Evolutionary conservation across 2,888 invertebrate species (phyloP), one percentile per base, ranked within the genome.

Genomic region (Oligia strigilis): DNA sequence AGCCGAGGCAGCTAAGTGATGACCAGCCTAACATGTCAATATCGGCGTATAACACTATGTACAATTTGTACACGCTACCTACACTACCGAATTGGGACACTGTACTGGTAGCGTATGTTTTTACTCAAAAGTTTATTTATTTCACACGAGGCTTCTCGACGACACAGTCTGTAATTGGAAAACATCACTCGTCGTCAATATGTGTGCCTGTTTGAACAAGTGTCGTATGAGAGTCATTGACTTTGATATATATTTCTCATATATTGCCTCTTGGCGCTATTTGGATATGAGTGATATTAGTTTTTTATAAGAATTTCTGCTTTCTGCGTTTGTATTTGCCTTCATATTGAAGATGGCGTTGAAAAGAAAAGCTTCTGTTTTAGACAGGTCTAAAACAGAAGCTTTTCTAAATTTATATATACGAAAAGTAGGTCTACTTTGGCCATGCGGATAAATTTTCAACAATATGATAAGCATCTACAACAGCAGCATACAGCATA

Each of bases 171-270:
- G 64, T 82, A 67, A 87, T 82, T 80, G 80, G 52, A 81, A 72
- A 79, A 86, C 74, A 75, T 78, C 66, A 66, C 49, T 62, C 58
- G n/a, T 60, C 69, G 81, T 78, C 75, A 81, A 83, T 81, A 83
- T 86, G 81, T 76, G 74, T 62, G 58, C 36, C 6, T 64, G 67
- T 78, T 82, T 67, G 69, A 69, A 70, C 73, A 78, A 73, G 75
- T 72, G 62, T 65, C 19, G 69, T 60, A 75, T 69, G 75, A 65
- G 66, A 86, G 43, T 55, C 70, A 19, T 77, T 67, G 62, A 80
- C 66, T 75, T 80, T 69, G 29, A 29, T 75, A 65, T 79, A 40
- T n/a, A 73, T 81, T 75, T 73, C 62, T 70, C 58, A 55, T 62
- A 74, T 66, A 73, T 84, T 82, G 74, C 86, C 60, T 58, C 55